These are phyloP conservation scores for Phaonia tiefii DNA, from an alignment of 2,888 invertebrate genomes.

Conservation along the genomic window DNA sequence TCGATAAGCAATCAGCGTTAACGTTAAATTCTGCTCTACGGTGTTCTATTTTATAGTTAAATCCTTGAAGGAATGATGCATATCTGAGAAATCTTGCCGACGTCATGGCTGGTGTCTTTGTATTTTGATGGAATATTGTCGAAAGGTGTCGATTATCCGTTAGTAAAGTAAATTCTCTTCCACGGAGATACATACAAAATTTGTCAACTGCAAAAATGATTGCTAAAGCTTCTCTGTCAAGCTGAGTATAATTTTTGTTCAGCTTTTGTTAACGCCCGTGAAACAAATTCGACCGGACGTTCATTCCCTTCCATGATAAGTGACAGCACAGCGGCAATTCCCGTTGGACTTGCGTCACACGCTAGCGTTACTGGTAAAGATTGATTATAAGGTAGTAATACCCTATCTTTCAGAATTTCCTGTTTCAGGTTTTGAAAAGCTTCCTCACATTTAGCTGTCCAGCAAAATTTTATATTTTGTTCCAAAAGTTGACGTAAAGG, in stretches of 20 bases:
- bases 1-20: constrained; percentile 62
- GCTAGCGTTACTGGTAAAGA: too few species aligned
- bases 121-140: constrained; percentile 56
- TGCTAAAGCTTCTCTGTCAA: constrained; percentile 32
- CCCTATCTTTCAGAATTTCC: too few species aligned
- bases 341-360: too few species aligned
- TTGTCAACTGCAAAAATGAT: too few species aligned
- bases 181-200: constrained; percentile 31
- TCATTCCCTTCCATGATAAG: not conserved
- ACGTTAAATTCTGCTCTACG: constrained; percentile 30
- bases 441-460: not conserved
- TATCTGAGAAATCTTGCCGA: constrained; percentile 57
- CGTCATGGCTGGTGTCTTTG: constrained; percentile 52
- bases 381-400: too few species aligned
- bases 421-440: not conserved
- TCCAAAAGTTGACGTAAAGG: constrained; percentile 5
- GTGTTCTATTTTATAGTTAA: constrained; percentile 51
- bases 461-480: constrained; percentile 1
- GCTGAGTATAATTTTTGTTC: constrained; percentile 42
- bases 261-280: constrained; percentile 19
- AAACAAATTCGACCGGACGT: constrained; percentile 14
- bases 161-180: constrained; percentile 31
- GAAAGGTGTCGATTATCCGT: constrained; percentile 57
- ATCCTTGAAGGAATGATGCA: too few species aligned
- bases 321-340: too few species aligned